Base-by-base conservation (phyloP, 2,888 invertebrate species). In the Falcaria lacertinaria region DNA sequence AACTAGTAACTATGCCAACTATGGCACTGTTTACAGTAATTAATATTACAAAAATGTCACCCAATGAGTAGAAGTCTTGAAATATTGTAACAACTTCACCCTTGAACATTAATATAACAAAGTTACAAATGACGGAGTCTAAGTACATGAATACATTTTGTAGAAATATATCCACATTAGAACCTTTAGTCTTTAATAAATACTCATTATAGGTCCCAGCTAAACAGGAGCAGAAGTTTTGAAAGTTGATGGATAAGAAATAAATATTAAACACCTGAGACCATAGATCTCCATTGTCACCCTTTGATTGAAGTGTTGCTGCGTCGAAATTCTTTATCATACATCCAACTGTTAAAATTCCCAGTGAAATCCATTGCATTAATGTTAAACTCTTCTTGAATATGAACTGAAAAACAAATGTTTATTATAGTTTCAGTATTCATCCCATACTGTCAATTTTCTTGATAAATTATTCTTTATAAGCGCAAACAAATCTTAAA, bases 121-220 rank as follows among this genome's bases (percentile, higher is more conserved):
- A 76, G 78, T 98, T 98, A 74, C 97, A 97, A n/a, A 97, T 68
- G 50, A 98, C 97, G 3, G 98, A 98, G 79, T 98, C 97, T 19
- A 97, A 72, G 76, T 98, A 98, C 97, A 98, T 97, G 67, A 97
- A 98, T 5, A 97, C 93, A 77, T 98, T 98, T 82, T 98, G 98
- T 53, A 98, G 86, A 82, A 96, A 97, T 64, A 98, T 95, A 70
- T 97, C 95, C 0, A 97, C 94, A 54, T 94, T 93, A 2, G 93
- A 92, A 14, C 96, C 96, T 60, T 94, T 92, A 19, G 94, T 94
- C 87, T 98, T 98, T 2, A 98, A 87, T 41, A 98, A 89, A 80
- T 96, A 97, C 74, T 98, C 98, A 74, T 98, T 98, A 79, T 98
- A 98, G 2, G 98, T 98, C 4, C 98, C 98, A 0, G 98, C 98